Percentiles rank a stretch among this genome's conserved stretches.
Evolutionary conservation across 2,888 invertebrate species (phyloP).

Genomic region (Drosophila dives): DNA sequence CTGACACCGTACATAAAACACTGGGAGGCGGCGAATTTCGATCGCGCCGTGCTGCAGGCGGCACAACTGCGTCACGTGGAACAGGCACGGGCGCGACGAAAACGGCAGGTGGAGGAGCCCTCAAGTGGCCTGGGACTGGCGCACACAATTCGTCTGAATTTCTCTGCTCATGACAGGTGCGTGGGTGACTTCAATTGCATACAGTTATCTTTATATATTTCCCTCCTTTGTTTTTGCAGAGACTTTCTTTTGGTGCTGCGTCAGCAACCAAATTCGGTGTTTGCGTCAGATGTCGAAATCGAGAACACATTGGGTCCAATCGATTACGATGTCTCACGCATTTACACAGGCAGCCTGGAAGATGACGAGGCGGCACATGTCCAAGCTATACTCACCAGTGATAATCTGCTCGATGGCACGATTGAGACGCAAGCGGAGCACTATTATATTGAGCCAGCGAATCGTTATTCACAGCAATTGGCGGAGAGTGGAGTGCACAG

Average conservation of each 20-base stretch:
- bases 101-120: slow-evolving; percentile 81
- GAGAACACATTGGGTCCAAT: slow-evolving; percentile 90
- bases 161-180: slow-evolving; percentile 85
- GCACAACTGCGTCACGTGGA: slow-evolving; percentile 84
- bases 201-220: not conserved
- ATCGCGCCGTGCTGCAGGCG: slow-evolving; percentile 85
- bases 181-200: slow-evolving; percentile 36
- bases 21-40: slow-evolving; percentile 92
- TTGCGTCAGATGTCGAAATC: slow-evolving; percentile 91
- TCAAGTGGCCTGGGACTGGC: slow-evolving; percentile 82
- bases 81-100: slow-evolving; percentile 83
- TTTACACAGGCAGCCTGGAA: slow-evolving; percentile 92
- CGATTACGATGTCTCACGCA: slow-evolving; percentile 89
- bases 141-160: slow-evolving; percentile 84
- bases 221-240: slow-evolving; percentile 87
- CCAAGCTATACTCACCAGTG: slow-evolving; percentile 93
- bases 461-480: slow-evolving; percentile 86
- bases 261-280: slow-evolving; percentile 90
- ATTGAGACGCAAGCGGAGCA: slow-evolving; percentile 91
- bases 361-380: slow-evolving; percentile 93
- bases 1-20: slow-evolving; percentile 91
- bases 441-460: slow-evolving; percentile 90
- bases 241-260: slow-evolving; percentile 90
- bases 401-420: slow-evolving; percentile 95
- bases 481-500: slow-evolving; percentile 88